Base-by-base conservation (phyloP, 2,797 vertebrate species). In the Scarus forsteni region DNA sequence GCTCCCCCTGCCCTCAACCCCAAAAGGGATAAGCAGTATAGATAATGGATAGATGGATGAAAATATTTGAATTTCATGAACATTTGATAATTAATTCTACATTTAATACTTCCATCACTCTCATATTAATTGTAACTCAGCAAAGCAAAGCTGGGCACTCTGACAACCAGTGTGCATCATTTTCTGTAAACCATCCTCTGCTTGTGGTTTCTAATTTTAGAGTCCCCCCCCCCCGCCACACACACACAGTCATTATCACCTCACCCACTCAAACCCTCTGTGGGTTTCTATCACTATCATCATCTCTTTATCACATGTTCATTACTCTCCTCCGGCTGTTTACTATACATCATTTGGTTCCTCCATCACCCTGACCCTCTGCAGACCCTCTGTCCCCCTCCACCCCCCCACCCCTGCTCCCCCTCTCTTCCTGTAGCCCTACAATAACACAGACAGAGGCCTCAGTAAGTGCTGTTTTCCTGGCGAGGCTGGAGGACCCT, bases 391-490 rank as follows among this genome's bases (percentile, higher is more conserved):
- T 39, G 46, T 67, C 40, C 53, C 42, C 49, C 51, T 52, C 61
- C 54, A 10, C 57, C 40, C 46, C 45, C 53, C 64, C 38, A 7
- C 40, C 8, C 38, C 8, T 10, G 1, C 2, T 44, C 70, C 72
- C 55, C 52, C 46, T 18, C 74, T 75, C 81, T 85, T 84, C 83
- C 87, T 85, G 76, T 81, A 88, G 79, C 82, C 84, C 85, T 92
- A 87, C 80, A 92, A 92, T 87, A 93, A 93, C 89, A 91, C 78
- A 90, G 89, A 88, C 87, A 10, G 89, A 90, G 90, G 90, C 91
- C 89, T 87, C 80, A 71, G 73, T 91, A 92, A 92, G 89, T 89
- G 81, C 79, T 85, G 82, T 86, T 92, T 92, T 90, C 90, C 89
- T 90, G 90, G 63, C 84, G 5, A 5, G 73, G 56, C 72, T 60